phyloP scores from a whole-genome alignment of 23 tunicate genomes.

The Trididemnum miniatum region DNA sequence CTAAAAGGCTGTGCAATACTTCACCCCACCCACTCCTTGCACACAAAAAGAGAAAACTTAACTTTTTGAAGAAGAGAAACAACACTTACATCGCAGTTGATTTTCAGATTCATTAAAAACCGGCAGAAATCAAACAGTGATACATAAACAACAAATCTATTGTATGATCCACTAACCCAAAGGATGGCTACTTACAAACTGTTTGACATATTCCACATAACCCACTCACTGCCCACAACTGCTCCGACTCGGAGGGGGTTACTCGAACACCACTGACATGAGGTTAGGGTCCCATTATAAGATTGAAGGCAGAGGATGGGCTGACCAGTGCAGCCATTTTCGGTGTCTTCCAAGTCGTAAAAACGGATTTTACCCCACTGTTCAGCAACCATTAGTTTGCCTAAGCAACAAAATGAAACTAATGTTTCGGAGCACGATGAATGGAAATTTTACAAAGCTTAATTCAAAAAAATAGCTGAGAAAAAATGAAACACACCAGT shows the following conservation, averaged over 20 bases:
- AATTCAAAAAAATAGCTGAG: too few relatives aligned
- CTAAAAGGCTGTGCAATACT: too few relatives aligned
- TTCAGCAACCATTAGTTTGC: conserved; percentile 69
- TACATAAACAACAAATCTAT: too few relatives aligned
- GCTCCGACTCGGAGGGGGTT: conserved; percentile 78
- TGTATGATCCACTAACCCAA: background rate
- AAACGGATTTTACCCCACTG: conserved; percentile 66
- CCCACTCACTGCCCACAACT: conserved; percentile 69
- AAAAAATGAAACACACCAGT: too few relatives aligned
- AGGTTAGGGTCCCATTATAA: conserved; percentile 40
- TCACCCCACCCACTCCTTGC: too few relatives aligned
- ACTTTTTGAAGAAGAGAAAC: too few relatives aligned
- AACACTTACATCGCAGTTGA: too few relatives aligned
- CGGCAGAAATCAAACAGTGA: too few relatives aligned
- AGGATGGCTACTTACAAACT: background rate
- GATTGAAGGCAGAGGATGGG: conserved; percentile 51
- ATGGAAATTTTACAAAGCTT: too few relatives aligned
- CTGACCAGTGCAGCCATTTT: background rate
- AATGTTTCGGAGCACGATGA: too few relatives aligned
- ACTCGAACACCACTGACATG: conserved; percentile 74
- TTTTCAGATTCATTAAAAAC: too few relatives aligned
- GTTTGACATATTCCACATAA: conserved; percentile 61
- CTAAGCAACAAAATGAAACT: conserved; percentile 35
- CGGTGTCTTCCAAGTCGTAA: conserved; percentile 33
- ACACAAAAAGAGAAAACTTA: too few relatives aligned